Evolutionary conservation across 1,140 invertebrate species (phyloP), one percentile per base, ranked within the genome.

Genomic region (Eumeta japonica): DNA sequence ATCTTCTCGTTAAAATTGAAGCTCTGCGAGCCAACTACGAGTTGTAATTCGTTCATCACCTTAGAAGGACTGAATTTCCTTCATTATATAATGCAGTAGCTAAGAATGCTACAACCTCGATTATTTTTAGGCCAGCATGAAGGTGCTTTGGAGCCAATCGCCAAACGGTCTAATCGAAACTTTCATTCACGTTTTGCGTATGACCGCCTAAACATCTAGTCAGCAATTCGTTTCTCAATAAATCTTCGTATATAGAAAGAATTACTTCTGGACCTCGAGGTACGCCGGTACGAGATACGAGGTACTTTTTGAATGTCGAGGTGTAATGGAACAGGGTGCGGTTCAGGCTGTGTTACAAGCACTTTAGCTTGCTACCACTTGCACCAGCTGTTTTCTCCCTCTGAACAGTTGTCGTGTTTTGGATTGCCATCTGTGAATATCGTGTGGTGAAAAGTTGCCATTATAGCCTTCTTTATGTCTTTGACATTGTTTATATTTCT

Each of bases 391-490:
- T 12, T 51, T 45, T 18, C 37, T 19, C 47, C 51, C 28, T 24
- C 17, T 35, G 52, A 46, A 35, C 55, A 58, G 31, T 48, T 41
- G 15, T 36, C 27, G 36, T 58, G 54, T 18, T 41, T 17, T 10
- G 53, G 55, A 27, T 54, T 42, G 17, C 49, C 38, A 33, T 62
- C 48, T 34, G 56, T 58, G 17, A 52, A 68, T 24, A 40, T 41
- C 13, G 53, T 46, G 35, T 67, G 58, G 43, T 54, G 48, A 42
- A 32, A 59, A 16, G 50, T 54, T 35, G 52, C 50, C 57, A 48
- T 55, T 13, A 65, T 48, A 17, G 52, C 56, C 20, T 53, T 42
- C 40, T 45, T 54, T 54, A 58, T 67, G 20, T 62, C 38, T 41
- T 59, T 41, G 27, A 51, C 36, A 41, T 46, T 55, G 42, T 52